A percentile compares a stretch with the other conserved stretches of the same genome.
Evolutionary conservation across 2,113 vertebrate genomes (phyloP).

Genomic region (Tyrannus savana): DNA sequence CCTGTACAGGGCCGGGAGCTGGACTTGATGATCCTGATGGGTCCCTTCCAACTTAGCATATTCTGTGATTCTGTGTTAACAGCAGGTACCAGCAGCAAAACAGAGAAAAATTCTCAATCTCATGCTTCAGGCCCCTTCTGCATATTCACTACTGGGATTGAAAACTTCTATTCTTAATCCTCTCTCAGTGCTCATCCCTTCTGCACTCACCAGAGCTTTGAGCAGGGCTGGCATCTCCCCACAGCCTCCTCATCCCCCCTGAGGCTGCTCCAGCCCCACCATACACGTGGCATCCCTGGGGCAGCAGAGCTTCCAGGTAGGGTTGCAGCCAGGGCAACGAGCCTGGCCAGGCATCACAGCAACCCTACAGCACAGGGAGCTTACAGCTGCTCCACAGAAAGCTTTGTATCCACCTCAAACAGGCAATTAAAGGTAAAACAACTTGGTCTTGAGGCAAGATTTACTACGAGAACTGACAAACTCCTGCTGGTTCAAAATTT

Average conservation of each 20-base stretch:
- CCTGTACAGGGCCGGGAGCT: not conserved
- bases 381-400: not conserved
- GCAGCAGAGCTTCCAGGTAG: accelerated
- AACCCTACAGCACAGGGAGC: accelerated
- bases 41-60: not conserved
- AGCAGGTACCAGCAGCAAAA: not conserved
- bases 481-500: not conserved
- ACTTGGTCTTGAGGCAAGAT: not conserved
- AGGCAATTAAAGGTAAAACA: not conserved
- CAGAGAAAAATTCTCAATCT: not conserved
- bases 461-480: not conserved
- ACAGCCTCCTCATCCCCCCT: accelerated
- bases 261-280: not conserved
- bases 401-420: not conserved
- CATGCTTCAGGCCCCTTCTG: not conserved
- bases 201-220: not conserved
- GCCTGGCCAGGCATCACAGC: accelerated
- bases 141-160: not conserved
- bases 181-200: accelerated
- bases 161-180: not conserved
- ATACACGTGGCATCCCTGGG: accelerated
- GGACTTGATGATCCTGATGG: not conserved
- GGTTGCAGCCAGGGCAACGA: accelerated
- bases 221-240: not conserved
- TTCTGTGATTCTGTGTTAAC: not conserved